Evolutionary conservation across 2,888 invertebrate genomes (phyloP), one percentile per base, ranked within the genome.

Genomic region (Spodoptera picta): DNA sequence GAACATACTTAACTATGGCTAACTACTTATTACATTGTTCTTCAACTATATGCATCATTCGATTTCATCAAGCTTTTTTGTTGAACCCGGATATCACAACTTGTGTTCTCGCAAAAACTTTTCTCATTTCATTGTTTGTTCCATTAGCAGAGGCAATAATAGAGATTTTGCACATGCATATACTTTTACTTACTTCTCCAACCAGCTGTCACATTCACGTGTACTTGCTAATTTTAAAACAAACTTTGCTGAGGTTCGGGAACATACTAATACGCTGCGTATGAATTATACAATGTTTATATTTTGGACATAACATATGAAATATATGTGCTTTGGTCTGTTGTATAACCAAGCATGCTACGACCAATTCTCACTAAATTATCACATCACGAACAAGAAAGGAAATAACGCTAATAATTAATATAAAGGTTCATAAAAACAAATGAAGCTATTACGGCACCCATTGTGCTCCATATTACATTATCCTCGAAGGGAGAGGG

Each of bases 361-460:
- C 56, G 36, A 69, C 52, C 27, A 66, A 70, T 80, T 65, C 57
- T 61, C 50, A 66, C 63, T 55, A 60, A 53, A 71, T 67, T 70
- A 70, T 66, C 58, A 62, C 70, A 73, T 69, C 68, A 77, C 60
- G 70, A 77, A 69, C 47, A 65, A 66, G 50, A 61, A 57, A 62
- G 61, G 70, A 67, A 70, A 70, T 75, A 67, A 77, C 65, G 36
- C 67, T 69, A 72, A 78, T 77, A 76, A 82, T 77, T 73, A 75
- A 80, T 73, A 75, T 73, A 61, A 77, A 81, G 75, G 69, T 67
- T 79, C 75, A 84, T 81, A 80, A 82, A 82, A 83, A 73, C 78
- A 75, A 83, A 83, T 83, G 79, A 77, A 73, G 24, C 66, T 66
- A 63, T 79, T 75, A 69, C 50, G n/a, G 67, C 55, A 55, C 73